Base-by-base conservation (phyloP, 2,113 vertebrate species). In the Sinocyclocheilus anophthalmus region DNA sequence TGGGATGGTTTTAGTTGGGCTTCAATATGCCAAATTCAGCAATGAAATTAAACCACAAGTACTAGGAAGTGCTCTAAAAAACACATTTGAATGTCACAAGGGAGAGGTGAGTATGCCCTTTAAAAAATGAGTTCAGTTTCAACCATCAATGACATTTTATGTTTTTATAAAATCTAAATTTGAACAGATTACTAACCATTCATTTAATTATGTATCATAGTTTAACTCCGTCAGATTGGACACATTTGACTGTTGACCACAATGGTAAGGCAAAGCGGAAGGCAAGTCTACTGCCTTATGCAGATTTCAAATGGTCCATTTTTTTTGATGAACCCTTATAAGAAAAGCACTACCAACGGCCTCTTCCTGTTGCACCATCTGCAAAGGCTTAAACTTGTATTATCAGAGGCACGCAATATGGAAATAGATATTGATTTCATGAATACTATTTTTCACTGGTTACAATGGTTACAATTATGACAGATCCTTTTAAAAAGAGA, bases 371-470 rank as follows among this genome's bases (percentile, higher is more conserved):
- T 26, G 33, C 79, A 91, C 90, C 75, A 87, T 92, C 91, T 92
- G 92, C 67, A 91, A 88, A 81, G 90, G 91, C 88, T 89, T 90
- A 86, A 87, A 59, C 85, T 84, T 87, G 92, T 92, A 93, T 93
- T 93, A 93, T 93, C 22, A 90, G 90, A 90, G 89, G 91, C 80
- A 90, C 90, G 85, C 84, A 89, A 86, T 96, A 95, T 95, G 95
- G 94, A 96, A 95, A 96, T 96, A 92, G 83, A 94, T 92, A 93
- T 88, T 89, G 84, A 93, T 94, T 92, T 91, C 90, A 65, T 93
- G 92, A 91, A 91, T 91, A 88, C 93, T 93, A 96, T 97, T 96
- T 97, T 96, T 94, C 95, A 96, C 95, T 93, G 92, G 85, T 92
- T 92, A 94, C 94, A 96, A 94, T 93, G 93, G 93, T 93, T 83